Evolutionary conservation across 2,888 invertebrate genomes (phyloP).

Genomic region (Xanthostigma xanthostigma): DNA sequence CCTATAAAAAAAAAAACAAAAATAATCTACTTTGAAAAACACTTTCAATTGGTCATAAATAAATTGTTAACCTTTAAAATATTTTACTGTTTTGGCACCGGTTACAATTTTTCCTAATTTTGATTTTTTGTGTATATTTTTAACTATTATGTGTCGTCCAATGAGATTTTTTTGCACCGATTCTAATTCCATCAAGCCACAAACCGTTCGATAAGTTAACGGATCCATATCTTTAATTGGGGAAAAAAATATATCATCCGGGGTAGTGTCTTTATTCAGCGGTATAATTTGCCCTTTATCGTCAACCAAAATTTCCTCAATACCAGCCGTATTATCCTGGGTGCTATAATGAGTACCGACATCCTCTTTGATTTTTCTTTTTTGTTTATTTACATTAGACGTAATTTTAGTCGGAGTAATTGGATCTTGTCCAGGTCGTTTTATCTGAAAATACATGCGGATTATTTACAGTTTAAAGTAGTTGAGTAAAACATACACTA

Average conservation of each 20-base stretch:
- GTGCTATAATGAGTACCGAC: too few species aligned
- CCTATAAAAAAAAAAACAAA: too few species aligned
- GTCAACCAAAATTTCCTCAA: neutral
- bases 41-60: too few species aligned
- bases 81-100: neutral
- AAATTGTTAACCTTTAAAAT: slow-evolving; percentile 2
- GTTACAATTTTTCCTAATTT: neutral
- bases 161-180: slow-evolving; percentile 20
- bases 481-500: too few species aligned
- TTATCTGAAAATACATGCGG: neutral
- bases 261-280: neutral
- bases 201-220: slow-evolving; percentile 18
- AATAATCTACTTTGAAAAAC: too few species aligned
- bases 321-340: neutral
- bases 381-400: too few species aligned
- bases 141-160: slow-evolving; percentile 15
- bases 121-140: slow-evolving; percentile 4
- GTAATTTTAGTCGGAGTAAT: too few species aligned
- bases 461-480: too few species aligned
- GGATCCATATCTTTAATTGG: neutral
- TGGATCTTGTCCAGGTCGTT: neutral
- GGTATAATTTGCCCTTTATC: neutral
- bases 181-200: slow-evolving; percentile 22
- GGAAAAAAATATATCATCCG: slow-evolving; percentile 3
- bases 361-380: too few species aligned